Conservation (phyloP, 2,888 invertebrate species). For the Sarcophaga carnaria region DNA sequence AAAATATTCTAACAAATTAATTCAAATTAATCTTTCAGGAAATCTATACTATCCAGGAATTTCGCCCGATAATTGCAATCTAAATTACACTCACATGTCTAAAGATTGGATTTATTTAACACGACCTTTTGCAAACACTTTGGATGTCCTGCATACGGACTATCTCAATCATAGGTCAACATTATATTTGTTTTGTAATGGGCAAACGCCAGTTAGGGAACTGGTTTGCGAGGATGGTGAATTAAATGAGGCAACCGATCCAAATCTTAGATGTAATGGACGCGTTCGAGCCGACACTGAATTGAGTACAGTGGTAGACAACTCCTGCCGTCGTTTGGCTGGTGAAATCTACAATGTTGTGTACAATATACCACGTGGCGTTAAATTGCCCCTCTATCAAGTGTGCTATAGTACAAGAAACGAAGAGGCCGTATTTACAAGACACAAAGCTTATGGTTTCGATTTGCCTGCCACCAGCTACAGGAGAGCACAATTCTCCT, state of each 20-base stretch:
- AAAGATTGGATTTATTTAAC: constrained; percentile 57
- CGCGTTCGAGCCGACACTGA: constrained; percentile 43
- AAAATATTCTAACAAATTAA: background rate
- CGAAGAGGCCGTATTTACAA: constrained; percentile 45
- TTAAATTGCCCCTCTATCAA: constrained; percentile 25
- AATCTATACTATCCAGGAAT: constrained; percentile 11
- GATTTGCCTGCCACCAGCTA: constrained; percentile 47
- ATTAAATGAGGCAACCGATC: background rate
- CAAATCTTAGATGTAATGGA: background rate
- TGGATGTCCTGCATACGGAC: constrained; percentile 60
- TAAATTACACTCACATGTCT: constrained; percentile 48
- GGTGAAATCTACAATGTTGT: constrained; percentile 38
- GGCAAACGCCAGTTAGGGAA: background rate
- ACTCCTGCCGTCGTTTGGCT: constrained; percentile 2
- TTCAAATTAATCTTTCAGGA: background rate
- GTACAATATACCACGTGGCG: constrained; percentile 30
- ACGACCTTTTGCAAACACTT: constrained; percentile 4
- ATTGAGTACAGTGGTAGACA: constrained; percentile 7
- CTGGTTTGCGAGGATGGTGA: constrained; percentile 43
- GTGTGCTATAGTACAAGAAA: constrained; percentile 45
- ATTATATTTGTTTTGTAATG: constrained; percentile 46
- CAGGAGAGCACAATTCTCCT: constrained; percentile 47
- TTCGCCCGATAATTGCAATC: constrained; percentile 49
- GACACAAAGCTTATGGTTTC: constrained; percentile 51
- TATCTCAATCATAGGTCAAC: constrained; percentile 39